These are phyloP conservation scores for Nothocercus julius DNA, from an alignment of 2,113 vertebrate genomes.

Conservation along the genomic window DNA sequence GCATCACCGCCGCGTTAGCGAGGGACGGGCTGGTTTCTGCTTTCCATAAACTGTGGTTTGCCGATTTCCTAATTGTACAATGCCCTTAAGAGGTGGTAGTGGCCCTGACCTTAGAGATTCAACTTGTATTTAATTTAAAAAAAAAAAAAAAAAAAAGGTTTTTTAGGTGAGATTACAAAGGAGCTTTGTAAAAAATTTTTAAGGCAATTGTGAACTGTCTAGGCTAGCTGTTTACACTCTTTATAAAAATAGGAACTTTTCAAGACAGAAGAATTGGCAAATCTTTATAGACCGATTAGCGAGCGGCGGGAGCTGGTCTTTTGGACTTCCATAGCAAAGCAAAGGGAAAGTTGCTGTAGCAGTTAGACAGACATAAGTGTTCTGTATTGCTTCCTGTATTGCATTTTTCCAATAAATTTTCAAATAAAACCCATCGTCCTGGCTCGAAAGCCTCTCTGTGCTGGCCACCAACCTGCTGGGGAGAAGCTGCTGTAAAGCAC, in stretches of 20 bases:
- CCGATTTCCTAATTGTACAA: conserved; percentile 44
- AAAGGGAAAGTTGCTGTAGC: conserved; percentile 70
- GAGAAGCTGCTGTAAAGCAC: no score
- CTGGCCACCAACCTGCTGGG: no score
- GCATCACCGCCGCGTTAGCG: not conserved
- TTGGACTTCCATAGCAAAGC: conserved; percentile 70
- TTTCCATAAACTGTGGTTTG: conserved; percentile 54
- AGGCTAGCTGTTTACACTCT: conserved; percentile 72
- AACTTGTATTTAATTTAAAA: not conserved
- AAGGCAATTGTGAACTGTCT: conserved; percentile 73
- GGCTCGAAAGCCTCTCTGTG: not conserved
- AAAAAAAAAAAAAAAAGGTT: not conserved
- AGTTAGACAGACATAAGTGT: conserved; percentile 69
- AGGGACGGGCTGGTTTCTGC: conserved; percentile 5
- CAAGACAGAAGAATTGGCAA: conserved; percentile 41
- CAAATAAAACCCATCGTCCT: conserved; percentile 9
- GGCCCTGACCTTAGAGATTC: conserved; percentile 22
- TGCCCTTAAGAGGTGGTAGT: conserved; percentile 20
- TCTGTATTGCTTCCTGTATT: conserved; percentile 80
- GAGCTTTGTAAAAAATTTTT: conserved; percentile 76
- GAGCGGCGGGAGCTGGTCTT: conserved; percentile 57
- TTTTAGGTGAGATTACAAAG: conserved; percentile 76
- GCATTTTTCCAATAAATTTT: conserved; percentile 84
- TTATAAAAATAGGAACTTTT: conserved; percentile 66
- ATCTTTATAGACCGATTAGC: conserved; percentile 62